Conservation (phyloP, 2,113 vertebrate species). For the Dermatemys mawii region DNA sequence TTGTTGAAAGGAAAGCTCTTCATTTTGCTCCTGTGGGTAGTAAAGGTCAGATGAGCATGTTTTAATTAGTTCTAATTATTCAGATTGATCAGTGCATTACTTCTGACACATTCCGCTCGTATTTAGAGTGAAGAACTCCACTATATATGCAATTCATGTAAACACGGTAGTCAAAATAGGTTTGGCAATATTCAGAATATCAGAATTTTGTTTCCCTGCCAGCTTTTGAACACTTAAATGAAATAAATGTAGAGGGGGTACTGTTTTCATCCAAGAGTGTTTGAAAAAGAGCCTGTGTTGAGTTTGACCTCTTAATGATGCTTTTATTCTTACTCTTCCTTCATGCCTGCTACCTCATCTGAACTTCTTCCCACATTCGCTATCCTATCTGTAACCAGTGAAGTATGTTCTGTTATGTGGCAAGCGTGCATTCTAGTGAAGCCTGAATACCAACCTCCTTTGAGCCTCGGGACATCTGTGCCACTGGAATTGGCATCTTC, state of each 20-base stretch:
- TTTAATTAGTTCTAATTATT: not conserved
- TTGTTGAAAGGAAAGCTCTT: not conserved
- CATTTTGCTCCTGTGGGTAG: not conserved
- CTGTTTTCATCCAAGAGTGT: not conserved
- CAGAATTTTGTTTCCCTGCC: not conserved
- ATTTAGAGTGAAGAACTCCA: fast-evolving
- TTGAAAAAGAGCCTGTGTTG: not conserved
- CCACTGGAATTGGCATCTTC: not conserved
- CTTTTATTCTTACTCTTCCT: not conserved
- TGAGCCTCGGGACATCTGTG: not conserved
- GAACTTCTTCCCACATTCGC: not conserved
- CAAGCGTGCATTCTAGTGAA: not conserved
- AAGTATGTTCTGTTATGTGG: not conserved
- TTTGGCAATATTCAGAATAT: not conserved
- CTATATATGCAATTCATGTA: not conserved
- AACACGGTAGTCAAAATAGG: not conserved
- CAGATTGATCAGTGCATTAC: not conserved
- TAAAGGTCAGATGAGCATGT: not conserved
- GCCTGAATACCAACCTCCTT: not conserved
- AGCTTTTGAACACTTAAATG: not conserved
- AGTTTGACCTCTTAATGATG: not conserved
- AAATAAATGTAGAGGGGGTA: not conserved
- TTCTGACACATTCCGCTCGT: not conserved
- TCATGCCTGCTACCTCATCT: not conserved
- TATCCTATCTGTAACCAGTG: not conserved